phyloP scores from a whole-genome alignment of 1,140 invertebrate species.

The Triops cancriformis region DNA sequence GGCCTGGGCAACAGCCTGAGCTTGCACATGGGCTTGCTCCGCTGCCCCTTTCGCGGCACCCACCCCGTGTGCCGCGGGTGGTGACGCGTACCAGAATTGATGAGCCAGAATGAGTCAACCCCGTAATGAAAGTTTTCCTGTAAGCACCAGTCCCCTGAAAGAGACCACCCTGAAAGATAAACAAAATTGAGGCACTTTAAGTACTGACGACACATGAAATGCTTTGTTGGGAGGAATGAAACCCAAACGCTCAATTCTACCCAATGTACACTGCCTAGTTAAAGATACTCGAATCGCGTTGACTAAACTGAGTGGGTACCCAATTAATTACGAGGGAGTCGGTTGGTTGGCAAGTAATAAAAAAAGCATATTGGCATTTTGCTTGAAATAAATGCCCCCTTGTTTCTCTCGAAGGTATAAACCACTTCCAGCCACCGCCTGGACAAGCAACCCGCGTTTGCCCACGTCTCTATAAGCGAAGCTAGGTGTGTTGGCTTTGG shows the following conservation, averaged over 20 bases:
- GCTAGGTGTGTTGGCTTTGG: constrained; percentile 10
- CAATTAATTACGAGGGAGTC: no score
- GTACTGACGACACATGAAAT: neutral
- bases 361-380: neutral
- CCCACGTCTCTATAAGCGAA: neutral
- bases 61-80: constrained; percentile 7
- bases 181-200: neutral
- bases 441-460: neutral
- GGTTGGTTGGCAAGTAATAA: no score
- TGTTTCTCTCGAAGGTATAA: neutral
- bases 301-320: no score
- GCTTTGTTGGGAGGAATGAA: neutral
- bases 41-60: constrained; percentile 1
- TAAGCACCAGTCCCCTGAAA: neutral
- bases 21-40: constrained; percentile 12
- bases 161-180: neutral
- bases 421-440: neutral
- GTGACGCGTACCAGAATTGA: constrained; percentile 12
- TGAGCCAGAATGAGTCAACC: constrained; percentile 12
- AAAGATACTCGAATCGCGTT: neutral
- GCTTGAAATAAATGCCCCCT: neutral
- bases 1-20: neutral
- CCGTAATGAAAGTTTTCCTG: neutral
- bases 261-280: neutral
- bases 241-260: neutral